Evolutionary conservation across 2,888 invertebrate species (phyloP).

Genomic region (Rhabditophanes sp.): DNA sequence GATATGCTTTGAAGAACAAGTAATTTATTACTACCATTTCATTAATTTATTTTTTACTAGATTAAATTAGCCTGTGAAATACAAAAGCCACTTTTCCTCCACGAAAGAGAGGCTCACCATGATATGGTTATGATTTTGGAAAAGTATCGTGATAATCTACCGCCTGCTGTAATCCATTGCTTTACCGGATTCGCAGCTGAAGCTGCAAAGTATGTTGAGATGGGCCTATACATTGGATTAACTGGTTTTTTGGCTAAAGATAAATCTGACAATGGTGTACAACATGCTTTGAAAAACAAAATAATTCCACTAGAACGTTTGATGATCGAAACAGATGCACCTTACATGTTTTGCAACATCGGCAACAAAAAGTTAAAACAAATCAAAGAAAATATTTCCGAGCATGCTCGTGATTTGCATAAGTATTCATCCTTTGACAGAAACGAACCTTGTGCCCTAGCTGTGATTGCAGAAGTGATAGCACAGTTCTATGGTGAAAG

Average conservation of each 20-base stretch:
- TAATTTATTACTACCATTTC: slow-evolving; percentile 9
- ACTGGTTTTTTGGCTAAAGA: slow-evolving; percentile 77
- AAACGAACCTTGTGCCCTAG: slow-evolving; percentile 83
- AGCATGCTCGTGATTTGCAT: slow-evolving; percentile 48
- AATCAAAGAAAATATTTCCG: too few relatives aligned
- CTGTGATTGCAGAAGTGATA: slow-evolving; percentile 77
- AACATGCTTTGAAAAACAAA: slow-evolving; percentile 64
- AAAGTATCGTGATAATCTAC: slow-evolving; percentile 48
- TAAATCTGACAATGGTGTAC: slow-evolving; percentile 73
- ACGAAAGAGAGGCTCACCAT: slow-evolving; percentile 75
- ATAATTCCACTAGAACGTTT: slow-evolving; percentile 66
- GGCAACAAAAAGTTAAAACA: slow-evolving; percentile 72
- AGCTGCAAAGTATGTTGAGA: slow-evolving; percentile 64
- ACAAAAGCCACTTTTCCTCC: slow-evolving; percentile 70
- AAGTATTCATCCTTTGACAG: slow-evolving; percentile 78
- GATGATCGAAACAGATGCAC: slow-evolving; percentile 78
- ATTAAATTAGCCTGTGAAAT: slow-evolving; percentile 69
- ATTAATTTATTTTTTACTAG: slow-evolving; percentile 47
- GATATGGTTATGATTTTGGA: slow-evolving; percentile 62
- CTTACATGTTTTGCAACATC: slow-evolving; percentile 84
- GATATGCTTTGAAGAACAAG: slow-evolving; percentile 63
- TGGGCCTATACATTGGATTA: slow-evolving; percentile 69
- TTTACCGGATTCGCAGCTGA: slow-evolving; percentile 75
- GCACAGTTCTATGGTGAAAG: slow-evolving; percentile 56
- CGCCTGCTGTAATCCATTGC: slow-evolving; percentile 73